These are phyloP conservation scores for Protobothrops mucrosquamatus DNA, from an alignment of 2,113 vertebrate genomes.

Conservation along the genomic window DNA sequence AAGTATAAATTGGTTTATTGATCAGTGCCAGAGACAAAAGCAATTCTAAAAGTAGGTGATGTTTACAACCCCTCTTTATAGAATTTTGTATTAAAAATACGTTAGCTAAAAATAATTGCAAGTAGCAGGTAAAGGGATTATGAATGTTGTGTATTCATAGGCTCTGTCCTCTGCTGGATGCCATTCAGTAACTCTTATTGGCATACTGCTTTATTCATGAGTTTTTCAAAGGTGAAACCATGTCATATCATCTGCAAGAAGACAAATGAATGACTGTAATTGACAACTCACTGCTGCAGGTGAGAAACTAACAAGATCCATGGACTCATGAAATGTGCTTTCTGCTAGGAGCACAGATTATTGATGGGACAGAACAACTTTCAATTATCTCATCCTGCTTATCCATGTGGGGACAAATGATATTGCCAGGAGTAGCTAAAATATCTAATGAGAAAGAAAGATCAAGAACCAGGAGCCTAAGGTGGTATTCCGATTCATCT, in stretches of 20 bases:
- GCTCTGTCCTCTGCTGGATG: background rate
- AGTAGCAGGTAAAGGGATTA: background rate
- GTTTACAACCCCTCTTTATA: background rate
- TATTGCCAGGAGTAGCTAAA: background rate
- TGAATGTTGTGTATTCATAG: conserved; percentile 5
- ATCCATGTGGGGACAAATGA: background rate
- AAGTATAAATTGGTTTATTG: background rate
- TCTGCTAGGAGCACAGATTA: background rate
- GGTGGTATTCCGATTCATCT: background rate
- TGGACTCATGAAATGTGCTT: background rate
- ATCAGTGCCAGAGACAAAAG: background rate
- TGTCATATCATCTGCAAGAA: background rate
- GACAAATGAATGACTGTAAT: background rate
- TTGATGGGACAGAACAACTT: background rate
- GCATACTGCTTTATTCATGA: conserved; percentile 12
- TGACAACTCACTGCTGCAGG: background rate
- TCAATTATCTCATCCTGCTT: background rate
- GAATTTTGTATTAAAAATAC: background rate
- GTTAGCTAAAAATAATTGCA: conserved; percentile 1
- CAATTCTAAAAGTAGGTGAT: background rate
- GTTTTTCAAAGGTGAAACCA: background rate
- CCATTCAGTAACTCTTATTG: background rate
- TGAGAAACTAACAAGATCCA: background rate
- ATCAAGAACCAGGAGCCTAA: background rate
- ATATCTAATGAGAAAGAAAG: background rate